These are phyloP conservation scores for Ditylenchus weischeri DNA, from an alignment of 2,888 invertebrate species.

Conservation along the genomic window DNA sequence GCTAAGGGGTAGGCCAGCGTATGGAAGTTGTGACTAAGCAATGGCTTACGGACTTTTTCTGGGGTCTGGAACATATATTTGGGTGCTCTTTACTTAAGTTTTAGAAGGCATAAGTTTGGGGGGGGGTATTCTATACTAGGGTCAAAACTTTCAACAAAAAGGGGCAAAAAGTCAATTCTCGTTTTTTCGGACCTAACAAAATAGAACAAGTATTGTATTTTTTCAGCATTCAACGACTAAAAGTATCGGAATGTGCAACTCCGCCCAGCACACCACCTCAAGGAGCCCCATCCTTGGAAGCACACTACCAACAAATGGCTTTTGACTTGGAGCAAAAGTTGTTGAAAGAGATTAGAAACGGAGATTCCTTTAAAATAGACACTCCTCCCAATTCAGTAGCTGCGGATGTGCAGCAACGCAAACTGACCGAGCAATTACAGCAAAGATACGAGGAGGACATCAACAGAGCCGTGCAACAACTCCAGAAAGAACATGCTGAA, in stretches of 20 bases:
- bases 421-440: slow-evolving; percentile 31
- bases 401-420: slow-evolving; percentile 21
- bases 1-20: no score
- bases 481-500: slow-evolving; percentile 20
- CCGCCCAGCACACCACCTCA: slow-evolving; percentile 25
- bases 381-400: not conserved
- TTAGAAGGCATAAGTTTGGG: no score
- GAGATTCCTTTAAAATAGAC: slow-evolving; percentile 19
- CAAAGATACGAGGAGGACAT: slow-evolving; percentile 28
- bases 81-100: no score
- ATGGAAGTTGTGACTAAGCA: no score
- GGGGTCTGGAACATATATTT: no score
- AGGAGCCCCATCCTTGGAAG: slow-evolving; percentile 24
- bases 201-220: not conserved
- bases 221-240: slow-evolving; percentile 4
- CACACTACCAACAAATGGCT: slow-evolving; percentile 35
- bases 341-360: slow-evolving; percentile 25
- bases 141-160: no score
- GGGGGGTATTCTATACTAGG: no score
- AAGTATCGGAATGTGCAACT: slow-evolving; percentile 21
- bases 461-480: slow-evolving; percentile 20
- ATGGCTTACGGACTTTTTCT: no score
- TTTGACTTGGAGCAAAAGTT: slow-evolving; percentile 34
- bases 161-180: no score
- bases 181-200: no score